Base-by-base conservation (phyloP, 2,888 invertebrate species). In the Calameuta filiformis region DNA sequence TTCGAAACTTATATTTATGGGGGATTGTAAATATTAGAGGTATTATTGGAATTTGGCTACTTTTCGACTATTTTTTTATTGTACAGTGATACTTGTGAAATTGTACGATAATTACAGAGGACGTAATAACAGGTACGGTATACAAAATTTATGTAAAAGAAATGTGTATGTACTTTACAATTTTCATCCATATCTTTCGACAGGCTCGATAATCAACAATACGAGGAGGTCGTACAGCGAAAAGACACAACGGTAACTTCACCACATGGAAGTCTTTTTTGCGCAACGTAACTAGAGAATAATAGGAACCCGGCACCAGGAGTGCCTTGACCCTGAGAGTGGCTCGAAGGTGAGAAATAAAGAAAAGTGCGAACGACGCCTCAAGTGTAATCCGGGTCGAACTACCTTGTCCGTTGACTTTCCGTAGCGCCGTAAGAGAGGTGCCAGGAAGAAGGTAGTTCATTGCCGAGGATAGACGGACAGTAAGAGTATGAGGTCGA, bases 391-490 rank as follows among this genome's bases (percentile, higher is more conserved):
- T 88, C 86, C 85, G 85, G 87, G 87, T 88, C 89, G 89, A 81
- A 85, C 81, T 84, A 86, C 83, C 86, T 87, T 85, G 86, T 84
- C 80, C 86, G 86, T 86, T 87, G 86, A 89, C 88, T 89, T 88
- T 88, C 85, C 86, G 86, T 83, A 81, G 80, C 82, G 80, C 75
- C 69, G 76, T 56, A 35, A 33, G 4, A 1, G 73, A 73, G 73
- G 33, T 68, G 40, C 37, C 33, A 69, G 56, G 40, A 68, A 35
- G 11, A 76, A 80, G 77, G 69, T 76, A 79, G 73, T 69, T 75
- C 68, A 73, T 68, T 76, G 73, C 34, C 31, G 35, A 35, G 40
- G 69, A 40, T 68, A 40, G 73, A 68, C 76, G 31, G 68, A 35
- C n/a, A 56, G 75, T n/a, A n/a, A 75, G 15, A 37, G 68, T 71